Conservation (phyloP, 2,888 invertebrate species). For the Lasius platythorax region DNA sequence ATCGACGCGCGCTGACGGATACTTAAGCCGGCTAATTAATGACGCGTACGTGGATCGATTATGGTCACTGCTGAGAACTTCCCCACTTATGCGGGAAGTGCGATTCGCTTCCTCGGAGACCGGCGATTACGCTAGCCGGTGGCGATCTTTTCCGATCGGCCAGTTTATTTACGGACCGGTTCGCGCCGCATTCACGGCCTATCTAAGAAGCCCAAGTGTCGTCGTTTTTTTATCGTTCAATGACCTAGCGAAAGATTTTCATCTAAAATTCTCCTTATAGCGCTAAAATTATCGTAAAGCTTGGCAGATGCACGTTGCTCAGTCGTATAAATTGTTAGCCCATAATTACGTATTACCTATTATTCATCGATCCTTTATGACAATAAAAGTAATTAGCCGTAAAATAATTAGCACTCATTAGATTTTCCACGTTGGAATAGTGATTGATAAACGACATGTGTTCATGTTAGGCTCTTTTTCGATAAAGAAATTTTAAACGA, state of each 20-base stretch:
- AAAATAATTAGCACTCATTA: neutral
- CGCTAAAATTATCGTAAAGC: neutral
- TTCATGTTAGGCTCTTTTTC: neutral
- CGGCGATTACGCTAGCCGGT: constrained; percentile 19
- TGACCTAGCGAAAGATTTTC: neutral
- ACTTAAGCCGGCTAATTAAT: constrained; percentile 56
- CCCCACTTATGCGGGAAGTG: constrained; percentile 20
- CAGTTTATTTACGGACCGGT: constrained; percentile 21
- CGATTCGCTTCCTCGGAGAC: constrained; percentile 24
- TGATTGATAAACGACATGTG: constrained; percentile 24
- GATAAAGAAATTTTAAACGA: neutral
- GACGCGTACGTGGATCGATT: constrained; percentile 57
- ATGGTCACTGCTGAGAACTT: constrained; percentile 35
- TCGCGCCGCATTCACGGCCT: neutral
- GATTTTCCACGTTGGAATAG: neutral
- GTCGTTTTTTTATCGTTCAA: constrained; percentile 4
- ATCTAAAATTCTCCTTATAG: neutral
- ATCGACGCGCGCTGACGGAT: constrained; percentile 56
- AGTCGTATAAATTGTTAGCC: neutral
- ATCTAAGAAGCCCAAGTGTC: neutral
- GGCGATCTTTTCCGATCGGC: neutral
- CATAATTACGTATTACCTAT: neutral
- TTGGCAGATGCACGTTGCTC: neutral
- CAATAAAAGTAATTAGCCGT: neutral
- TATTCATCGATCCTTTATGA: constrained; percentile 25